Evolutionary conservation across 2,113 vertebrate genomes (phyloP).

Genomic region (Corapipo altera): DNA sequence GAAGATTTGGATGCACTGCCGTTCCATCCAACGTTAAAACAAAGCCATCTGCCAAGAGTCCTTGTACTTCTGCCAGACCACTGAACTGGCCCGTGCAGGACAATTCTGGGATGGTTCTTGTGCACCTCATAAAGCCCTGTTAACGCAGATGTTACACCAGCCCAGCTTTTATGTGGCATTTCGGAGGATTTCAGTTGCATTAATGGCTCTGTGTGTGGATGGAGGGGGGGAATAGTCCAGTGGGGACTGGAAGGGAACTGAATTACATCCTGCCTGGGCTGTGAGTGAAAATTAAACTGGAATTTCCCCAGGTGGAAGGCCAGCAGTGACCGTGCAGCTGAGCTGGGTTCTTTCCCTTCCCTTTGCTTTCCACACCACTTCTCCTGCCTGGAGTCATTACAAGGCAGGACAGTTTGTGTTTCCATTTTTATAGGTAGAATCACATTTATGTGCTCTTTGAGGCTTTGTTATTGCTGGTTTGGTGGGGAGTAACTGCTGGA

Average conservation of each 20-base stretch:
- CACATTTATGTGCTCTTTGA: background rate
- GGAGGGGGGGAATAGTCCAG: background rate
- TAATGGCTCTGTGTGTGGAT: background rate
- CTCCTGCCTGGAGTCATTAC: background rate
- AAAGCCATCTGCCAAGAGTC: background rate
- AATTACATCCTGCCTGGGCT: conserved; percentile 22
- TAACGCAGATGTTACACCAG: background rate
- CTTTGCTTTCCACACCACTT: background rate
- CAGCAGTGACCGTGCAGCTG: background rate
- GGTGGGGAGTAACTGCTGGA: background rate
- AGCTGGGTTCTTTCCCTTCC: background rate
- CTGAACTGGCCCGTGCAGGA: background rate
- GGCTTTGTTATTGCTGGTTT: background rate
- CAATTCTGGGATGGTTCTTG: conserved; percentile 1
- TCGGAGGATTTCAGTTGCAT: background rate
- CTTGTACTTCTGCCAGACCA: background rate
- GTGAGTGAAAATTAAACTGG: background rate
- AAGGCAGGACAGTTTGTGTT: background rate
- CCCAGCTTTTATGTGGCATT: background rate
- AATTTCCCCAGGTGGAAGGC: background rate
- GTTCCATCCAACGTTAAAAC: background rate
- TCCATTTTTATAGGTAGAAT: background rate
- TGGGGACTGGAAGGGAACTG: background rate
- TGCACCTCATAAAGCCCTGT: background rate
- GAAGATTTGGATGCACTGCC: background rate